A percentile compares a stretch with the other conserved stretches of the same genome.
phyloP scores from a whole-genome alignment of 2,888 invertebrate species.

The Ochropleura plecta region DNA sequence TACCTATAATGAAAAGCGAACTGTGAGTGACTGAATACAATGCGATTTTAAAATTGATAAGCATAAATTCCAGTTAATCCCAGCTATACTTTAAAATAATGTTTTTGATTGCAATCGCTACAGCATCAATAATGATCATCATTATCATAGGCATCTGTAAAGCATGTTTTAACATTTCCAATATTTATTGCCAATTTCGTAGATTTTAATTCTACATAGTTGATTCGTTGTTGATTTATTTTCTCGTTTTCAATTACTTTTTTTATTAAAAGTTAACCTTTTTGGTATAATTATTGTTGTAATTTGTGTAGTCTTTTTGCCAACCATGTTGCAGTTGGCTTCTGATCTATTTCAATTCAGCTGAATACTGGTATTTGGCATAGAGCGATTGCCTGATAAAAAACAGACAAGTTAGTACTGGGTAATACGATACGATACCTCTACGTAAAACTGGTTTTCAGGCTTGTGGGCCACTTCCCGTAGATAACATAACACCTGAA shows the following conservation, averaged over 20 bases:
- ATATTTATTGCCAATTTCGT: slow-evolving; percentile 6
- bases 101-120: slow-evolving; percentile 12
- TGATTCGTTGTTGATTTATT: neutral
- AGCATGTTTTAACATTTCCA: slow-evolving; percentile 3
- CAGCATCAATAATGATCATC: neutral
- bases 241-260: neutral
- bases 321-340: no score
- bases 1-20: neutral
- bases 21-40: neutral
- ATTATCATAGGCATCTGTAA: slow-evolving; percentile 3
- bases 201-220: neutral
- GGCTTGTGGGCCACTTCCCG: no score
- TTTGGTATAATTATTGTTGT: neutral
- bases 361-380: no score
- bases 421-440: no score
- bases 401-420: no score
- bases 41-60: neutral
- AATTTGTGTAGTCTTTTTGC: neutral
- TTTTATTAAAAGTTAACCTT: neutral
- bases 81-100: neutral
- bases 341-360: no score
- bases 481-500: no score
- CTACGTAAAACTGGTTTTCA: no score
- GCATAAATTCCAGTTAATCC: neutral
- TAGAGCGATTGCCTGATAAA: no score